Evolutionary conservation across 1,140 invertebrate species (phyloP).

Genomic region (Cecropterus lyciades): DNA sequence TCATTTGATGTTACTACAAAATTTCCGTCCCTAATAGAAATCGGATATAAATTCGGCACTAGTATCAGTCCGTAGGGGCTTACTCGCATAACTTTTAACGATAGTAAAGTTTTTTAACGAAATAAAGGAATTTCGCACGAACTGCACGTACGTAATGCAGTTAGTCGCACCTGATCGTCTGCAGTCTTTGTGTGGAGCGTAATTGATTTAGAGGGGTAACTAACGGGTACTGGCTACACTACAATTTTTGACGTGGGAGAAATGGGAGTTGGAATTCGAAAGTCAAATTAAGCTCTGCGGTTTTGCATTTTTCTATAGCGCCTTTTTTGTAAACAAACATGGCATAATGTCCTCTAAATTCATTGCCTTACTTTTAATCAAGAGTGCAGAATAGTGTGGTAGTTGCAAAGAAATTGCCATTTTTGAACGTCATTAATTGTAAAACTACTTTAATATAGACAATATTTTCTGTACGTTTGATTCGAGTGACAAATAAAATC

Average conservation of each 20-base stretch:
- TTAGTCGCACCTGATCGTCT: conserved; percentile 67
- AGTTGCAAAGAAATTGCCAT: too few species aligned
- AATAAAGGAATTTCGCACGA: conserved; percentile 72
- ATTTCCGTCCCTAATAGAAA: not conserved
- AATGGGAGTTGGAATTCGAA: conserved; percentile 6
- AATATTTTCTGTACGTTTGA: too few species aligned
- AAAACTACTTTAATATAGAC: too few species aligned
- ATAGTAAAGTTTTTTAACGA: conserved; percentile 79
- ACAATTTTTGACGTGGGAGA: conserved; percentile 22
- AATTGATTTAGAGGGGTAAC: conserved; percentile 45
- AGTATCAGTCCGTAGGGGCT: conserved; percentile 50
- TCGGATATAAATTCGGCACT: conserved; percentile 22
- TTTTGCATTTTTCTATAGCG: too few species aligned
- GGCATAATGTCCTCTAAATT: too few species aligned
- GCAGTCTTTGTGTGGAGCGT: conserved; percentile 40
- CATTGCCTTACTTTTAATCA: too few species aligned
- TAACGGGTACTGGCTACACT: conserved; percentile 29
- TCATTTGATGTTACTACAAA: too few species aligned
- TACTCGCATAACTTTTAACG: conserved; percentile 70
- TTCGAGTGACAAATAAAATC: not conserved
- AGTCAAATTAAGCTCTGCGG: not conserved
- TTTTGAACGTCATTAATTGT: too few species aligned
- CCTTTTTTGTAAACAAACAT: too few species aligned
- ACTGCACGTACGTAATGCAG: conserved; percentile 55
- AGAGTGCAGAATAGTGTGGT: too few species aligned